A percentile compares a stretch with the other conserved stretches of the same genome.
Evolutionary conservation across 2,888 invertebrate species (phyloP).

Genomic region (Eretmocerus hayati): DNA sequence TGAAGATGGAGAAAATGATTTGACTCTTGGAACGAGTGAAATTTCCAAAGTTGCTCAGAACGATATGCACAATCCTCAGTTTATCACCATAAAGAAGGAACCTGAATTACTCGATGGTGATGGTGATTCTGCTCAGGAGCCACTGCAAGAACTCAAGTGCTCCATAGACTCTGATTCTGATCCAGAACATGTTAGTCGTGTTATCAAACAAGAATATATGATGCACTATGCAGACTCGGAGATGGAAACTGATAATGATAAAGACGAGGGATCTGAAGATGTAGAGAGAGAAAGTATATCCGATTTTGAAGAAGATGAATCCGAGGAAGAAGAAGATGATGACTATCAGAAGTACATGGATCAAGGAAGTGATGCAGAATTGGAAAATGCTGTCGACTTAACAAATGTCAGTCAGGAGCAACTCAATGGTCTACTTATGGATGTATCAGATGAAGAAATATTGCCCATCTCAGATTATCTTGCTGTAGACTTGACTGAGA

Average conservation of each 20-base stretch:
- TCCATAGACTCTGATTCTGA: conserved; percentile 19
- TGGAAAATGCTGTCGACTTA: not conserved
- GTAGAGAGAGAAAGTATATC: not conserved
- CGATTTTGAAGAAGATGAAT: not conserved
- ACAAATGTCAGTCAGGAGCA: not conserved
- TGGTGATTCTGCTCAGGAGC: not conserved
- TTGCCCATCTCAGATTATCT: conserved; percentile 8
- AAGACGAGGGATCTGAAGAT: conserved; percentile 2
- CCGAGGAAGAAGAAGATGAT: not conserved
- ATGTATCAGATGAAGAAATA: not conserved
- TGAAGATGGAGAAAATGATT: not conserved
- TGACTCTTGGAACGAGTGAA: too few species aligned
- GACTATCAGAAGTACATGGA: not conserved
- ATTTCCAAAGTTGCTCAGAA: too few species aligned
- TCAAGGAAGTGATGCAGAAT: not conserved
- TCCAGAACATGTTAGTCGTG: conserved; percentile 14
- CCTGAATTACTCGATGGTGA: too few species aligned
- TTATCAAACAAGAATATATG: conserved; percentile 15
- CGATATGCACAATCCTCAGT: not conserved
- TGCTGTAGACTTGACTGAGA: conserved; percentile 14
- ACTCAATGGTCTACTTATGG: too few species aligned
- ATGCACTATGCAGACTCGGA: conserved; percentile 8
- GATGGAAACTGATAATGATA: conserved; percentile 5
- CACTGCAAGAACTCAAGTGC: not conserved
- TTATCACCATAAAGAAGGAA: not conserved